phyloP scores from a whole-genome alignment of 35 echinoderm and acorn worm species.

The Strongylocentrotus purpuratus region DNA sequence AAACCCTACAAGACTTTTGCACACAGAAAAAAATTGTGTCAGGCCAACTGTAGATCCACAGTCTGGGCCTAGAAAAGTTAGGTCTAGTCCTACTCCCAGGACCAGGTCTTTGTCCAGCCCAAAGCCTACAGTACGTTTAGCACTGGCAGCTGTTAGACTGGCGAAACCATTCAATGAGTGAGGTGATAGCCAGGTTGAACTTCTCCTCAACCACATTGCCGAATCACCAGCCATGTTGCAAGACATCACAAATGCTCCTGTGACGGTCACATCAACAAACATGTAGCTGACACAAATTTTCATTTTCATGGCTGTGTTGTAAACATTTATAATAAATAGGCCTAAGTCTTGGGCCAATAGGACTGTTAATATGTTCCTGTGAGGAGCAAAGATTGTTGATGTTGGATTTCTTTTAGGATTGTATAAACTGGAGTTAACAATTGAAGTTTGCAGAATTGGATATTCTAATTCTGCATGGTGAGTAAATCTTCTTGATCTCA shows the following conservation, averaged over 20 bases:
- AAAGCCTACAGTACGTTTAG: background rate
- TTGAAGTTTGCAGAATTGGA: background rate
- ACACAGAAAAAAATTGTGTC: no score
- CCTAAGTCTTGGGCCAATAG: background rate
- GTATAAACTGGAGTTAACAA: background rate
- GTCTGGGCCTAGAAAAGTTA: background rate
- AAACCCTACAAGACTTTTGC: no score
- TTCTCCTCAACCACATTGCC: background rate
- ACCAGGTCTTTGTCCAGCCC: background rate
- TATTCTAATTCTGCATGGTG: background rate
- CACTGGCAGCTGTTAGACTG: background rate
- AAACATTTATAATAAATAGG: constrained; percentile 32
- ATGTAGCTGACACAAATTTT: background rate
- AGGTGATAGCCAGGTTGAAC: background rate
- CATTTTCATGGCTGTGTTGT: constrained; percentile 36
- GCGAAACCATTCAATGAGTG: background rate
- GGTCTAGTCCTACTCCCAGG: background rate
- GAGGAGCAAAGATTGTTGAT: background rate
- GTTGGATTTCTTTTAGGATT: background rate
- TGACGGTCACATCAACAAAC: background rate
- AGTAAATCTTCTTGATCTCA: background rate
- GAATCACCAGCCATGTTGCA: background rate
- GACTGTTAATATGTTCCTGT: background rate
- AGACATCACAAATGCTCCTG: background rate
- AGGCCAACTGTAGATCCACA: constrained; percentile 19